A percentile compares a stretch with the other conserved stretches of the same genome.
Conservation (phyloP, 1,140 invertebrate genomes). For the Parasteatoda tepidariorum region DNA sequence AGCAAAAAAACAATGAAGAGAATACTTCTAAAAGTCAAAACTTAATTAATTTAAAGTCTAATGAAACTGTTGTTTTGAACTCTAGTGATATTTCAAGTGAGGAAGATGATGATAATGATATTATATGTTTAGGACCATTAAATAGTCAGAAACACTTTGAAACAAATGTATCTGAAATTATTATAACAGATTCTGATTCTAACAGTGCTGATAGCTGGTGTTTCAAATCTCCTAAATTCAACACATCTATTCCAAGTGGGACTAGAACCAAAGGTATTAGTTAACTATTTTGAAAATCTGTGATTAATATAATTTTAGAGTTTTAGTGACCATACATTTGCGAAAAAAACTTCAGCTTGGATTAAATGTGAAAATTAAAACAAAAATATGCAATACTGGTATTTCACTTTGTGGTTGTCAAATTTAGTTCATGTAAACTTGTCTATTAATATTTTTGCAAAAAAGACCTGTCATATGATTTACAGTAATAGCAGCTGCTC, state of each 20-base stretch:
- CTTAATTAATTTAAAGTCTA: not conserved
- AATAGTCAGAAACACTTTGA: not conserved
- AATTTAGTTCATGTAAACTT: too few relatives aligned
- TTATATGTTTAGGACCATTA: not conserved
- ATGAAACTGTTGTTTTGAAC: not conserved
- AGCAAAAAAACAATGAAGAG: not conserved
- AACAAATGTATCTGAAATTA: constrained; percentile 7
- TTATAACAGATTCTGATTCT: not conserved
- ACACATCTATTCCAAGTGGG: not conserved
- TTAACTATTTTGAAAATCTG: too few relatives aligned
- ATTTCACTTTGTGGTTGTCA: too few relatives aligned
- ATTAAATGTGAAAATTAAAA: too few relatives aligned
- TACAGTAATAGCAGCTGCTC: too few relatives aligned
- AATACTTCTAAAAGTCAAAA: not conserved
- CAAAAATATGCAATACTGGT: too few relatives aligned
- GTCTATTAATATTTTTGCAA: too few relatives aligned
- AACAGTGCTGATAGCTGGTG: not conserved
- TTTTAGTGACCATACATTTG: too few relatives aligned
- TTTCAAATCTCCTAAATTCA: not conserved
- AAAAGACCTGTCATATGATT: too few relatives aligned
- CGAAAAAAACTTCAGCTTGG: too few relatives aligned
- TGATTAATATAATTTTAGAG: too few relatives aligned
- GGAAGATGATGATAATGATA: constrained; percentile 13
- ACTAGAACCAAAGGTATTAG: not conserved
- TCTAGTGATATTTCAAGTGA: not conserved